Evolutionary conservation across 35 echinoderm and acorn worm species (phyloP).

Genomic region (Apostichopus parvimensis): DNA sequence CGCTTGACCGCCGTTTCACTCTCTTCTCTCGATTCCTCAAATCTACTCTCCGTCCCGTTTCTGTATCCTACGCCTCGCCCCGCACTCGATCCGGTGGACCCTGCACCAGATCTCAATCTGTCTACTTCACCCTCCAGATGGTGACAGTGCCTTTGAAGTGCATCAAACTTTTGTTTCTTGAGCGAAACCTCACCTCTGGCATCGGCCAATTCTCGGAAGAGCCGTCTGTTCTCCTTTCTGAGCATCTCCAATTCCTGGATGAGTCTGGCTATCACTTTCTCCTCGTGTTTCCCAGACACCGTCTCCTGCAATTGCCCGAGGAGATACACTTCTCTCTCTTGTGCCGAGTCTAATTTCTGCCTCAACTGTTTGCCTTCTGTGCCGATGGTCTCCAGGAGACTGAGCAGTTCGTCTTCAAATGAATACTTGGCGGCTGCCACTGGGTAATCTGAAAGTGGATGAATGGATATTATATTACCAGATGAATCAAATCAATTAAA

Average conservation of each 20-base stretch:
- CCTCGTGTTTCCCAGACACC: constrained; percentile 38
- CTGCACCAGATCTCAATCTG: background rate
- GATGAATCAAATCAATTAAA: too few species aligned
- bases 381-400: constrained; percentile 65
- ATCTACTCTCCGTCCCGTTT: background rate
- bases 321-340: constrained; percentile 57
- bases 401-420: constrained; percentile 63
- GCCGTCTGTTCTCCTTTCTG: constrained; percentile 55
- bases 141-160: background rate
- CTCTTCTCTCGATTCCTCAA: background rate
- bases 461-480: too few species aligned
- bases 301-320: constrained; percentile 47
- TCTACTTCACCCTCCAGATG: background rate
- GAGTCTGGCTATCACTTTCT: constrained; percentile 65
- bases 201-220: constrained; percentile 62
- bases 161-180: background rate
- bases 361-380: constrained; percentile 62
- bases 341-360: constrained; percentile 48
- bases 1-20: background rate
- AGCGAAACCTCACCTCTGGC: constrained; percentile 23
- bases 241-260: constrained; percentile 75
- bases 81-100: background rate
- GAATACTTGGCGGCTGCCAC: background rate
- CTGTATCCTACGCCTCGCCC: background rate
- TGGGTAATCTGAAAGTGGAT: background rate